Conservation (phyloP, 2,113 vertebrate genomes). For the Ibidorhyncha struthersii region DNA sequence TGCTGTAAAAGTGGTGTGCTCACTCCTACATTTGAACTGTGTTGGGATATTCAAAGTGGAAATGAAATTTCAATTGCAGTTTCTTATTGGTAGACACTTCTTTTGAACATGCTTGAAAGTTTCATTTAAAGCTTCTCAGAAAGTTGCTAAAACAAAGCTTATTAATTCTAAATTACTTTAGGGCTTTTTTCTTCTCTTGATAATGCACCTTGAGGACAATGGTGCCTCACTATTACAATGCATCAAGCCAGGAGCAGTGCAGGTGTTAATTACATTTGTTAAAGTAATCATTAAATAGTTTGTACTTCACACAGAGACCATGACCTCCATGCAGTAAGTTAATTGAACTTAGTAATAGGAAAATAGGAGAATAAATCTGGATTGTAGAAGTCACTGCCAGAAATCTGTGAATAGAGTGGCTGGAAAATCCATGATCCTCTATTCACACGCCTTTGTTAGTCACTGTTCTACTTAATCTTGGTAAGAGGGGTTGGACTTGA, state of each 20-base stretch:
- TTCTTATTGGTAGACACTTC: neutral
- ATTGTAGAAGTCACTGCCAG: neutral
- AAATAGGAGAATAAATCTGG: neutral
- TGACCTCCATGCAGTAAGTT: neutral
- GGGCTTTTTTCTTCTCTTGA: neutral
- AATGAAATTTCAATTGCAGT: neutral
- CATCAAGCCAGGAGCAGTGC: neutral
- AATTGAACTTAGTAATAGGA: neutral
- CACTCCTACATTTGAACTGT: neutral
- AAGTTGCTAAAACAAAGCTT: neutral
- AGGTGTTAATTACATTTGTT: constrained; percentile 33
- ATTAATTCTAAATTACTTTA: neutral
- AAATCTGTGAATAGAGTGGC: neutral
- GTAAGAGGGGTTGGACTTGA: neutral
- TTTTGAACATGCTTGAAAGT: neutral
- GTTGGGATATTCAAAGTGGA: neutral
- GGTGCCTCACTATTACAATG: neutral
- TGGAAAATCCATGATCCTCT: neutral
- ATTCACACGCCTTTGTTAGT: neutral
- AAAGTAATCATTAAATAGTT: constrained; percentile 12
- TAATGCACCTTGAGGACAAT: neutral
- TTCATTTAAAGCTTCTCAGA: neutral
- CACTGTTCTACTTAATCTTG: neutral
- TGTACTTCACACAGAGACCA: neutral
- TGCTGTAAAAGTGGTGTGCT: neutral